A percentile compares a stretch with the other conserved stretches of the same genome.
phyloP scores from a whole-genome alignment of 1,140 invertebrate species.

The Drosophila parabipectinata region DNA sequence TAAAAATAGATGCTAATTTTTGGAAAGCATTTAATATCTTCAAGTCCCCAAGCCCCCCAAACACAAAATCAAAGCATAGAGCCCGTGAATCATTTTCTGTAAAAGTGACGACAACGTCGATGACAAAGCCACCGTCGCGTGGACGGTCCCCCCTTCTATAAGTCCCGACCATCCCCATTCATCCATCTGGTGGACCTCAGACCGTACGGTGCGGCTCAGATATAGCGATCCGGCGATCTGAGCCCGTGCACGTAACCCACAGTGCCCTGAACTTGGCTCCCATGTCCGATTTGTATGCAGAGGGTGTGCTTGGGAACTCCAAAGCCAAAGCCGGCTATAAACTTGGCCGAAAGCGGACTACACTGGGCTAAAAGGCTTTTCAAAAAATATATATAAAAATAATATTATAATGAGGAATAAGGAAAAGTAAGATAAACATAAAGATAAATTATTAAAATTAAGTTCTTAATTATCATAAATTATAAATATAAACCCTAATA shows the following conservation, averaged over 20 bases:
- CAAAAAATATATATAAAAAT: not conserved
- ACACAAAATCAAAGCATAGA: not conserved
- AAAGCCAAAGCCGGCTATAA: slow-evolving; percentile 26
- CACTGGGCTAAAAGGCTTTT: not conserved
- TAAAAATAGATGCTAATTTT: no score
- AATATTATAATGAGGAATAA: not conserved
- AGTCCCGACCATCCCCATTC: not conserved
- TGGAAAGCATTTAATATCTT: not conserved
- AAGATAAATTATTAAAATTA: no score
- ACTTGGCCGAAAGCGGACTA: slow-evolving; percentile 4
- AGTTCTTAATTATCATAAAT: no score
- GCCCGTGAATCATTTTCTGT: not conserved
- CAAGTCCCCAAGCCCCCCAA: not conserved
- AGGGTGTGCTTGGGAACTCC: slow-evolving; percentile 43
- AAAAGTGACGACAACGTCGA: not conserved
- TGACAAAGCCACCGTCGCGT: not conserved
- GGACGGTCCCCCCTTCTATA: no score
- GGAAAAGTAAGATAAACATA: no score
- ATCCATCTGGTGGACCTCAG: not conserved
- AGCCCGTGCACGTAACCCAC: slow-evolving; percentile 60
- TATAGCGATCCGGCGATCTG: slow-evolving; percentile 26
- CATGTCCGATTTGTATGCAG: slow-evolving; percentile 56
- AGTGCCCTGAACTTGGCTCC: slow-evolving; percentile 49
- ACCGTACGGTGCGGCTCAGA: slow-evolving; percentile 3
- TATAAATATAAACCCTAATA: not conserved